Percentiles rank a stretch among this genome's conserved stretches.
These are phyloP conservation scores for Teleogryllus oceanicus DNA, from an alignment of 2,888 invertebrate genomes.

Conservation along the genomic window DNA sequence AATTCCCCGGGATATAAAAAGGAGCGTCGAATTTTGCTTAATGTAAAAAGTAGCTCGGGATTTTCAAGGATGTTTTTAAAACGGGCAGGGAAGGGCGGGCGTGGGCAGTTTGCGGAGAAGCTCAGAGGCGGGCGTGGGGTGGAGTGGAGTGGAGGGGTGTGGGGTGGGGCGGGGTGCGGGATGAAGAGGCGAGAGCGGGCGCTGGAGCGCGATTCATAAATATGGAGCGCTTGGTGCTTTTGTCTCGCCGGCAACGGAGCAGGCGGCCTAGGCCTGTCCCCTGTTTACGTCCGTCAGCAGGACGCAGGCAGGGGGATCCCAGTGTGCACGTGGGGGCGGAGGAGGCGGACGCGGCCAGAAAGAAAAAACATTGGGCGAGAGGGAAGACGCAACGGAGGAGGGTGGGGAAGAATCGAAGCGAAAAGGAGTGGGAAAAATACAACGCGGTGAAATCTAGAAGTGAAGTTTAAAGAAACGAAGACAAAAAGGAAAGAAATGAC, in stretches of 20 bases:
- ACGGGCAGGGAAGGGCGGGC: background rate
- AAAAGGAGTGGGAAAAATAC: no score
- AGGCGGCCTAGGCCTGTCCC: background rate
- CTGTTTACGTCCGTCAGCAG: no score
- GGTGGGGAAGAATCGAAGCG: no score
- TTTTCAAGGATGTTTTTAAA: background rate
- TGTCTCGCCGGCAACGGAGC: background rate
- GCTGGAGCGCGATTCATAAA: background rate
- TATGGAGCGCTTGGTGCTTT: background rate
- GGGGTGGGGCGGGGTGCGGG: no score
- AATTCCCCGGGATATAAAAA: background rate
- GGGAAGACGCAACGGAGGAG: no score
- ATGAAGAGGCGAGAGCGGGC: no score
- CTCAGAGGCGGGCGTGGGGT: no score
- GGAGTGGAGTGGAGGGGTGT: no score
- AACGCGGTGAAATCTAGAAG: background rate
- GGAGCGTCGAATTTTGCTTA: constrained; percentile 18
- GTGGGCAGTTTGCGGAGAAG: background rate
- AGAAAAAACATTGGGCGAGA: no score
- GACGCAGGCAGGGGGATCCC: no score
- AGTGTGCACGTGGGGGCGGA: background rate
- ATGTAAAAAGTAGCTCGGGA: constrained; percentile 9
- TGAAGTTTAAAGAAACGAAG: no score
- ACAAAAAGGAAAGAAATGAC: background rate
- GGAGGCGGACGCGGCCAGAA: background rate